These are phyloP conservation scores for Florisuga fusca DNA, from an alignment of 2,797 vertebrate genomes.

Conservation along the genomic window DNA sequence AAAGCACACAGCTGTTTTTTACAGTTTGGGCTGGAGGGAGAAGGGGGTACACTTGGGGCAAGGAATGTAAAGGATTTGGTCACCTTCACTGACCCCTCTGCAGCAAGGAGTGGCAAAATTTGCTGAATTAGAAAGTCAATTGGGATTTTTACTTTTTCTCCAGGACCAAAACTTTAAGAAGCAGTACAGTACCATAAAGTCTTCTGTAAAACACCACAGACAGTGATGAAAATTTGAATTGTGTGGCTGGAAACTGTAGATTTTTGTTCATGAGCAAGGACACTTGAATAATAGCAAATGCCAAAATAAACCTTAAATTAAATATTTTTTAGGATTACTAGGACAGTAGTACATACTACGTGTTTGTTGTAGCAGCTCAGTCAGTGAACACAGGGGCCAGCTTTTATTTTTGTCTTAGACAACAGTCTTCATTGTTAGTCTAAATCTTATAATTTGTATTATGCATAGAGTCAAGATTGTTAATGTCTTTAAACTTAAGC, in stretches of 20 bases:
- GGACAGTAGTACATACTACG: background rate
- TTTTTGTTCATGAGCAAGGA: background rate
- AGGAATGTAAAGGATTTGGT: accelerated
- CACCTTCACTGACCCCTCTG: background rate
- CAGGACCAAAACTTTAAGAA: background rate
- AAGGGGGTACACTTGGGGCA: accelerated
- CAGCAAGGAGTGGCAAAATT: accelerated
- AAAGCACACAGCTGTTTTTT: background rate
- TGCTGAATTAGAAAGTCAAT: background rate
- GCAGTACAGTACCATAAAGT: background rate
- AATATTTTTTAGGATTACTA: background rate
- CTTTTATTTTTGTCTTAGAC: background rate
- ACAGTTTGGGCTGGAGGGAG: background rate
- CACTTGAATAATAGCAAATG: background rate
- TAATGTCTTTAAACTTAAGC: background rate
- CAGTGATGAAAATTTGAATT: background rate
- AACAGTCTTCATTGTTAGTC: background rate
- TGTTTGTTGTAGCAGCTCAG: background rate
- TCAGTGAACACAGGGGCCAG: background rate
- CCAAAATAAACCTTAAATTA: background rate
- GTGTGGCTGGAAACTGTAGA: background rate
- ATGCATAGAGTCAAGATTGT: background rate
- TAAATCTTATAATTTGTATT: conserved; percentile 33
- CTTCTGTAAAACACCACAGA: background rate
- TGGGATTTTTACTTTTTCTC: background rate